phyloP scores from a whole-genome alignment of 2,113 vertebrate species.

The Crotophaga sulcirostris region DNA sequence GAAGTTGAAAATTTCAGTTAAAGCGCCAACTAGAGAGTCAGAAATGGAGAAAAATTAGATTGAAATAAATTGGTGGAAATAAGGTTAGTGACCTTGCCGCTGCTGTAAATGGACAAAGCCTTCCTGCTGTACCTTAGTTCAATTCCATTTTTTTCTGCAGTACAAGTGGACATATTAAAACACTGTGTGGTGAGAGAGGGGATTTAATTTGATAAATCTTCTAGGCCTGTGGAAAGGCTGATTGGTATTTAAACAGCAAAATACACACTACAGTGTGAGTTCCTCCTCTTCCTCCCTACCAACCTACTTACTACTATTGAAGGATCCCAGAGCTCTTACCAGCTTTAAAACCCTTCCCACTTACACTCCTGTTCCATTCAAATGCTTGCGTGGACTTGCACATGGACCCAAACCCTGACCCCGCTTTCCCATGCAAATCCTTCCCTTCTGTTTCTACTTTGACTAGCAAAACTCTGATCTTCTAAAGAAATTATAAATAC shows the following conservation, averaged over 20 bases:
- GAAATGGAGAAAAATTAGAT: neutral
- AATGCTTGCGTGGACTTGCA: neutral
- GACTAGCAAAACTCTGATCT: neutral
- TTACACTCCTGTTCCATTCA: neutral
- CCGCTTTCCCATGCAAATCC: neutral
- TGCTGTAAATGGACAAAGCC: neutral
- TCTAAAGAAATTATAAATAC: neutral
- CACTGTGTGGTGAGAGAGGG: neutral
- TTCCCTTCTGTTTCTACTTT: neutral
- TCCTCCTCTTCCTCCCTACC: neutral
- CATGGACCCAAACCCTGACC: neutral
- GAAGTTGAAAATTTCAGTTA: neutral
- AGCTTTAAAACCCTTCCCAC: neutral
- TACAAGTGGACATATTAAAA: neutral
- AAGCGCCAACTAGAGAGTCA: neutral
- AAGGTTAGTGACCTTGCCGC: neutral
- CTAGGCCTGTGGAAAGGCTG: neutral
- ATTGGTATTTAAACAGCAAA: neutral
- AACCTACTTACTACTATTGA: neutral
- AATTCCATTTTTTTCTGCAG: neutral
- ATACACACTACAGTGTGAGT: neutral
- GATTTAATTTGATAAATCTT: neutral
- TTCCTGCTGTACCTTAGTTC: neutral
- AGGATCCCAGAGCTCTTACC: neutral
- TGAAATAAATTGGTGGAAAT: no score